Conservation (phyloP, 1,140 invertebrate species). For the Contarinia nasturtii region DNA sequence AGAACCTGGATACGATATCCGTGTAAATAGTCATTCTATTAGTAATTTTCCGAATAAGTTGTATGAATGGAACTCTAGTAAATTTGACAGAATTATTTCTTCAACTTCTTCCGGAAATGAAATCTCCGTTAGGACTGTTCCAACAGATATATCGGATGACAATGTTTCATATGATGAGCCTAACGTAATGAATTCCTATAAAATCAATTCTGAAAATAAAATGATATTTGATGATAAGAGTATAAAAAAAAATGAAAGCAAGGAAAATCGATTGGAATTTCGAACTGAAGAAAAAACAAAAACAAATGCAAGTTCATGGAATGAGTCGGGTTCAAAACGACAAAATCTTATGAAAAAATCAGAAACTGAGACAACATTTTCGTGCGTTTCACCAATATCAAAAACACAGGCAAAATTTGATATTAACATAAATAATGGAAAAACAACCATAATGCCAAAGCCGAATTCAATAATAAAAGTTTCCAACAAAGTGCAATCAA, state of each 20-base stretch:
- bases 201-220: too few relatives aligned
- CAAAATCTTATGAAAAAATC: neutral
- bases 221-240: too few relatives aligned
- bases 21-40: neutral
- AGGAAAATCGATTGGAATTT: too few relatives aligned
- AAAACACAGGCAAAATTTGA: neutral
- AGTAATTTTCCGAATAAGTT: too few relatives aligned
- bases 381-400: neutral
- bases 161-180: neutral
- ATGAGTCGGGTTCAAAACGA: neutral
- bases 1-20: neutral
- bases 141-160: neutral
- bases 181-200: neutral
- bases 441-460: neutral
- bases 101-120: neutral
- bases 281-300: neutral
- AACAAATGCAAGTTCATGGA: neutral
- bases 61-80: neutral
- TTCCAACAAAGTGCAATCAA: constrained; percentile 19
- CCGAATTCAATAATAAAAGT: neutral
- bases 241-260: too few relatives aligned
- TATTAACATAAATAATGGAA: too few relatives aligned
- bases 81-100: neutral
- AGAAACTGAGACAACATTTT: neutral
- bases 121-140: neutral